Evolutionary conservation across 1,140 invertebrate species (phyloP), one percentile per base, ranked within the genome.

Genomic region (Drosophila kanapiae): DNA sequence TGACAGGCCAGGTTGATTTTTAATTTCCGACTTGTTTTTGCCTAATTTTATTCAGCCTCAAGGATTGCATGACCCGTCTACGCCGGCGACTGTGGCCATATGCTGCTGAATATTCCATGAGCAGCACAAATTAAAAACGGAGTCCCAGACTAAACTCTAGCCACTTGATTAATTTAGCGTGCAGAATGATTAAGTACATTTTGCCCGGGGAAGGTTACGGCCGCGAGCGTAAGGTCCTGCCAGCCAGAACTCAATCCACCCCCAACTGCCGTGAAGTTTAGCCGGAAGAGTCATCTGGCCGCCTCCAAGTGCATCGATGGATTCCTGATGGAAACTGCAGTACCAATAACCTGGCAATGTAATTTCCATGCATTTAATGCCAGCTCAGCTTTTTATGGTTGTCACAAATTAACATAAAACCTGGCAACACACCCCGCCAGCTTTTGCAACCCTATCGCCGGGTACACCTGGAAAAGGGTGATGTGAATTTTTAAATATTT

Each of bases 101-200:
- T 88, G 84, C 84, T 84, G 45, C 57, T 81, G 78, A 88, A 88
- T 88, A 88, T 88, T 88, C 84, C 84, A 88, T 88, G 84, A 88
- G 84, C 69, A 72, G 70, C 78, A 88, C 84, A 88, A 88, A 88
- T 88, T 88, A 88, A 88, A 88, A 87, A 87, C 77, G 42, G 51
- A 57, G 42, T 53, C 60, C 59, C 48, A 38, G 56, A 65, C 75
- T 88, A 77, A 87, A 82, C 18, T 84, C 77, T 67, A 84, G 77
- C 62, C 78, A 80, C 82, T 91, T 91, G 90, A 91, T 91, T 91
- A 91, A 91, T 91, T 91, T 91, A 87, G 90, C 90, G 80, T 82
- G 78, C 74, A 84, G 80, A 83, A 91, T 91, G 90, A 91, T 91
- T 91, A 91, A 91, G 90, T 91, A 91, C 91, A 56, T 91, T 91